These are phyloP conservation scores for Apodemia mormo DNA, from an alignment of 2,888 invertebrate species.

Conservation along the genomic window DNA sequence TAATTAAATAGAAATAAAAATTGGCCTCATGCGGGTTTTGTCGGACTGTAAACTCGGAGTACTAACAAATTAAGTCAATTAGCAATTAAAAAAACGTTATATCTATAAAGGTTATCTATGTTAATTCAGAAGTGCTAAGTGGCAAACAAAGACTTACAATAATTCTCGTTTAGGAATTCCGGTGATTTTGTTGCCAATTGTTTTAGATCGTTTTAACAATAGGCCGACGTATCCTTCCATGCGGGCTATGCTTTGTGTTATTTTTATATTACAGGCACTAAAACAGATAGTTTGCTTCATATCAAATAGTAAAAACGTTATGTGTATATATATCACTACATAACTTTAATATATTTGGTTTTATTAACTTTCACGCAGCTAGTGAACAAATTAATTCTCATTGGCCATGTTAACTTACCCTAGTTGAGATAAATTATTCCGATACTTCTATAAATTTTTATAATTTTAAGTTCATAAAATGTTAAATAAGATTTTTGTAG, in stretches of 20 bases:
- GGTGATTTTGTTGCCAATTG: slow-evolving; percentile 44
- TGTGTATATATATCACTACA: neutral
- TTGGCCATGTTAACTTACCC: no score
- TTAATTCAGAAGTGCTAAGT: slow-evolving; percentile 38
- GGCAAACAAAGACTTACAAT: slow-evolving; percentile 47
- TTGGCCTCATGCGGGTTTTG: neutral
- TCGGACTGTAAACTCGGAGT: neutral
- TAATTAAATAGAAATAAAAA: neutral
- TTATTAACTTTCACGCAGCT: neutral
- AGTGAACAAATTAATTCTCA: neutral
- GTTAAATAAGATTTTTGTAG: no score
- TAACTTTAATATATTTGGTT: neutral
- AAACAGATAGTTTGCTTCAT: neutral
- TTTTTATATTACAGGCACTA: slow-evolving; percentile 45
- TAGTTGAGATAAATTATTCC: no score
- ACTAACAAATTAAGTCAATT: neutral
- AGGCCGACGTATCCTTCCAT: slow-evolving; percentile 37
- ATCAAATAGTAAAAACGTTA: neutral
- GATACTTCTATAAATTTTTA: no score
- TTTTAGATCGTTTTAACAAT: slow-evolving; percentile 39
- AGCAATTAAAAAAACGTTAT: neutral
- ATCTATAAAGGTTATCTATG: slow-evolving; percentile 10
- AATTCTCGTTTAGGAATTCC: slow-evolving; percentile 45
- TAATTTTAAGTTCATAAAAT: no score
- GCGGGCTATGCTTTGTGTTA: slow-evolving; percentile 34